A percentile compares a stretch with the other conserved stretches of the same genome.
Evolutionary conservation across 2,797 vertebrate genomes (phyloP).

Genomic region (Denticeps clupeoides): DNA sequence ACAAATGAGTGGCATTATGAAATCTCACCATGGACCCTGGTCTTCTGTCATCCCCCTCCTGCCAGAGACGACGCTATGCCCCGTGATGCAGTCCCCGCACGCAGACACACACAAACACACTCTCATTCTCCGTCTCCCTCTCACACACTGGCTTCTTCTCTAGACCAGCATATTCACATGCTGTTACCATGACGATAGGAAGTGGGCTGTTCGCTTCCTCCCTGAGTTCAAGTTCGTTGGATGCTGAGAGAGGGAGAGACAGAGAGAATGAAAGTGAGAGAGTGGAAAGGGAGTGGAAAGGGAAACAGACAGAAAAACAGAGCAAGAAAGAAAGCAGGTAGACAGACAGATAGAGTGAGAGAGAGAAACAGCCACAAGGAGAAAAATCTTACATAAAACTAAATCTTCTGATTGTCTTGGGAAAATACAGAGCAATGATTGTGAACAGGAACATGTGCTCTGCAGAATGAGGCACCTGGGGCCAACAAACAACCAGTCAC

Average conservation of each 20-base stretch:
- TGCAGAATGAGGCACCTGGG: too few species aligned
- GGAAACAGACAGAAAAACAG: not conserved
- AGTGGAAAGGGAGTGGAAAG: not conserved
- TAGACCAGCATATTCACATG: constrained; percentile 69
- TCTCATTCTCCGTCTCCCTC: constrained; percentile 12
- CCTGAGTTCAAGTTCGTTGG: constrained; percentile 62
- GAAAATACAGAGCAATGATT: not conserved
- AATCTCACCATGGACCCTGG: too few species aligned
- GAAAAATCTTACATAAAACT: constrained; percentile 2
- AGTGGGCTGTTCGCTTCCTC: constrained; percentile 59
- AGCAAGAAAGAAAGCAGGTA: not conserved
- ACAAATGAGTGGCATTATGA: too few species aligned
- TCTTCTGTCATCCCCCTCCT: too few species aligned
- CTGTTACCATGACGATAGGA: constrained; percentile 76
- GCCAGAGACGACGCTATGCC: constrained; percentile 70
- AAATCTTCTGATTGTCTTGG: not conserved
- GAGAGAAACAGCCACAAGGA: not conserved
- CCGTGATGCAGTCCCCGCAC: constrained; percentile 72
- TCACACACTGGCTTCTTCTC: constrained; percentile 45
- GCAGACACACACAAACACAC: constrained; percentile 33
- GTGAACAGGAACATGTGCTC: too few species aligned
- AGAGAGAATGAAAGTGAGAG: not conserved
- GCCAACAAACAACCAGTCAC: too few species aligned
- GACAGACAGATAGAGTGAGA: constrained; percentile 1
- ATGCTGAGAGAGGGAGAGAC: constrained; percentile 14